A percentile compares a stretch with the other conserved stretches of the same genome.
Conservation (phyloP, 2,888 invertebrate species). For the Cheilosia variabilis region DNA sequence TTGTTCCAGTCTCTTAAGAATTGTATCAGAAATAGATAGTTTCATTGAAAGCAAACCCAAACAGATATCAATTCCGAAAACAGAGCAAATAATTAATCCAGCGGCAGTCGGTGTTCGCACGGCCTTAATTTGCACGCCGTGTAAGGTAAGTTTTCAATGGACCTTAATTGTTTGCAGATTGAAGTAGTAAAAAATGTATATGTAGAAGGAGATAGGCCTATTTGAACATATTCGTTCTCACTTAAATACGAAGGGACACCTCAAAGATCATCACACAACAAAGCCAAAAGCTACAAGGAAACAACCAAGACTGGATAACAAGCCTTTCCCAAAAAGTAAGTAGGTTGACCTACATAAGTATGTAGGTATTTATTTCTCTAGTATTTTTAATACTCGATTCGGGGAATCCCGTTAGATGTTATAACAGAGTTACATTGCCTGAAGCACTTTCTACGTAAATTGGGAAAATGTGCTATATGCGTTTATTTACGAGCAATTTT, state of each 20-base stretch:
- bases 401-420: no score
- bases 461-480: no score
- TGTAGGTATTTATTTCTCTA: no score
- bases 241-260: neutral
- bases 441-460: no score
- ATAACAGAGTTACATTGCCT: no score
- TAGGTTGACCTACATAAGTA: neutral
- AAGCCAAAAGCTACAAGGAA: neutral
- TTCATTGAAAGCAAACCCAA: constrained; percentile 78
- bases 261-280: neutral
- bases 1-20: constrained; percentile 76
- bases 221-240: neutral
- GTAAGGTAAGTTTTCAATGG: neutral
- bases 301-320: neutral
- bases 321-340: neutral
- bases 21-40: constrained; percentile 78
- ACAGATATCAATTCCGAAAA: neutral
- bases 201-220: neutral
- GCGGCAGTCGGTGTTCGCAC: neutral
- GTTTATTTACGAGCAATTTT: neutral
- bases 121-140: neutral
- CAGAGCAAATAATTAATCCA: neutral
- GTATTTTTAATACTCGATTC: no score
- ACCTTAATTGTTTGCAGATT: neutral
- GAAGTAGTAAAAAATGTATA: neutral